phyloP scores from a whole-genome alignment of 2,888 invertebrate genomes.

The Drosophila percnosoma region DNA sequence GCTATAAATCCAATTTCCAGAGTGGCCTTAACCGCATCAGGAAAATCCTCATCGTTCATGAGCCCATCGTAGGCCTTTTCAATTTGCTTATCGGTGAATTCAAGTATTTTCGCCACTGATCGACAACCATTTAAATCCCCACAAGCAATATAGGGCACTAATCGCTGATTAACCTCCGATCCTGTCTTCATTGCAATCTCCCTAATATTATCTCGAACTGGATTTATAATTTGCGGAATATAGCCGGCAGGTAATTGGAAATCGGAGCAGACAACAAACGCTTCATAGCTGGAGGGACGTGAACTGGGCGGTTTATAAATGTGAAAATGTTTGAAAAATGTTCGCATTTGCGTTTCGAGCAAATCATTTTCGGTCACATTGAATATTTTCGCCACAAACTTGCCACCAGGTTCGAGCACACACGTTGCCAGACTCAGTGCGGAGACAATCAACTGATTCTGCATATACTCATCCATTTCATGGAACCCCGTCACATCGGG shows the following conservation, averaged over 20 bases:
- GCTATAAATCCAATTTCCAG: conserved; percentile 17
- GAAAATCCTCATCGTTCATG: conserved; percentile 38
- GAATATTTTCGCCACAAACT: conserved; percentile 99
- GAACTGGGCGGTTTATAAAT: conserved; percentile 98
- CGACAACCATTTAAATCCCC: conserved; percentile 89
- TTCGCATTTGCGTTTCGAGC: conserved; percentile 94
- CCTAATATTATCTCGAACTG: conserved; percentile 90
- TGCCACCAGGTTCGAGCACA: conserved; percentile 94
- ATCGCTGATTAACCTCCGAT: conserved; percentile 89
- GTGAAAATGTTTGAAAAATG: conserved; percentile 95
- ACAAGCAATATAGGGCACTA: conserved; percentile 97
- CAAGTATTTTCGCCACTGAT: conserved; percentile 87
- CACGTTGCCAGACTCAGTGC: conserved; percentile 98
- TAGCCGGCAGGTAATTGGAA: conserved; percentile 94
- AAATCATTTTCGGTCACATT: conserved; percentile 96
- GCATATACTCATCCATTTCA: conserved; percentile 99
- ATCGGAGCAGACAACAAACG: conserved; percentile 96
- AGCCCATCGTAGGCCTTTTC: conserved; percentile 47
- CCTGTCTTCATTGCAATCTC: conserved; percentile 90
- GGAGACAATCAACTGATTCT: conserved; percentile 96
- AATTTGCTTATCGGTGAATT: conserved; percentile 13
- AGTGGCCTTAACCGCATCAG: conserved; percentile 31
- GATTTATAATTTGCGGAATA: conserved; percentile 90
- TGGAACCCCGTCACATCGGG: conserved; percentile 99
- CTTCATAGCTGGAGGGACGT: conserved; percentile 98